A percentile compares a stretch with the other conserved stretches of the same genome.
phyloP scores from a whole-genome alignment of 2,113 vertebrate species.

The Grus americana region DNA sequence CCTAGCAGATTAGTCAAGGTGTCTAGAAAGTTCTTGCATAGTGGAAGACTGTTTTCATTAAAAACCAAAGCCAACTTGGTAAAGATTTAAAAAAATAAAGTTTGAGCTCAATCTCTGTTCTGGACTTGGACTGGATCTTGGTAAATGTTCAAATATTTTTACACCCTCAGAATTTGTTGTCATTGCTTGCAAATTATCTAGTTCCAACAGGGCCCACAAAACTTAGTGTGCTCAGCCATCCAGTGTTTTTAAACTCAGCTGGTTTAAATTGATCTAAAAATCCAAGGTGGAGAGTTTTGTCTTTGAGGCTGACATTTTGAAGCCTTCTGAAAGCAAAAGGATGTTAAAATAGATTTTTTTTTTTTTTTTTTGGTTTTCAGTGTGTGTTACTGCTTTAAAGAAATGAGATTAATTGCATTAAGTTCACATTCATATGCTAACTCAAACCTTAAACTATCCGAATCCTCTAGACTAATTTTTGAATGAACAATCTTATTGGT shows the following conservation, averaged over 20 bases:
- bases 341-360: neutral
- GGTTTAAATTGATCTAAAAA: neutral
- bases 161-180: neutral
- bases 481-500: neutral
- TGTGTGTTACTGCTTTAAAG: neutral
- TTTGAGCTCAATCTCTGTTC: neutral
- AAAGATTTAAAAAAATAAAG: neutral
- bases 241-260: neutral
- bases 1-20: too few relatives aligned
- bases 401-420: neutral
- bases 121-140: neutral
- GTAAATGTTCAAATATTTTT: constrained; percentile 12
- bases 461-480: neutral
- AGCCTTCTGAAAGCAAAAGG: too few relatives aligned
- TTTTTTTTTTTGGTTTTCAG: neutral
- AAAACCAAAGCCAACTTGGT: too few relatives aligned
- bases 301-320: too few relatives aligned
- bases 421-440: neutral
- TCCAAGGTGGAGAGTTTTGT: neutral
- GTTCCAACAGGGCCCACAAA: neutral
- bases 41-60: too few relatives aligned
- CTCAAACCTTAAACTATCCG: neutral
- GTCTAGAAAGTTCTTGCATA: too few relatives aligned
- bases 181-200: neutral
- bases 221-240: neutral